Evolutionary conservation across 2,888 invertebrate species (phyloP).

Genomic region (Halocaridina rubra): DNA sequence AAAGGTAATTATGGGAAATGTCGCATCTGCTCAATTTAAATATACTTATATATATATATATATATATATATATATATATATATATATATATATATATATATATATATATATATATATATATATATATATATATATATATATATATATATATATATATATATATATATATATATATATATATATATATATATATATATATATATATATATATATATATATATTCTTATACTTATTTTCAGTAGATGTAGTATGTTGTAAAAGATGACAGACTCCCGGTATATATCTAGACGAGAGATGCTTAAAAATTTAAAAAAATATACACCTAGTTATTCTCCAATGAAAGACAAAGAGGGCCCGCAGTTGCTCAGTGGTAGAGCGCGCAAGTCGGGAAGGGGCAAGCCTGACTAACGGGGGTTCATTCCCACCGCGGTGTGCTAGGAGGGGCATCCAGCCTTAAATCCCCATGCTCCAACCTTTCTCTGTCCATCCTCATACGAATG

Average conservation of each 20-base stretch:
- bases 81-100: slow-evolving; percentile 31
- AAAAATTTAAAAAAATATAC: background rate
- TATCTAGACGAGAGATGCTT: background rate
- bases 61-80: background rate
- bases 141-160: background rate
- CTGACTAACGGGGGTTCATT: too few relatives aligned
- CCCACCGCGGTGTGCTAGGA: too few relatives aligned
- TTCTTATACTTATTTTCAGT: background rate
- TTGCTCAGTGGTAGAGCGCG: too few relatives aligned
- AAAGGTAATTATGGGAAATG: too few relatives aligned
- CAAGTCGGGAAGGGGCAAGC: too few relatives aligned
- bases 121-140: slow-evolving; percentile 15
- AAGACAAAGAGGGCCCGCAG: background rate
- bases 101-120: slow-evolving; percentile 31
- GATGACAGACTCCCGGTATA: background rate
- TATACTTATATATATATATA: background rate
- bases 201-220: slow-evolving; percentile 17
- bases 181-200: slow-evolving; percentile 42
- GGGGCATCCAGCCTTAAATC: too few relatives aligned
- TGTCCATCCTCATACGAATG: background rate
- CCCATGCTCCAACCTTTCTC: too few relatives aligned
- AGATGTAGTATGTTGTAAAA: background rate
- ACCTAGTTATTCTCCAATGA: background rate
- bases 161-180: slow-evolving; percentile 33
- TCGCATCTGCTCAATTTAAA: background rate